Base-by-base conservation (phyloP, 1,140 invertebrate genomes). In the Dolichoris vasculosae region DNA sequence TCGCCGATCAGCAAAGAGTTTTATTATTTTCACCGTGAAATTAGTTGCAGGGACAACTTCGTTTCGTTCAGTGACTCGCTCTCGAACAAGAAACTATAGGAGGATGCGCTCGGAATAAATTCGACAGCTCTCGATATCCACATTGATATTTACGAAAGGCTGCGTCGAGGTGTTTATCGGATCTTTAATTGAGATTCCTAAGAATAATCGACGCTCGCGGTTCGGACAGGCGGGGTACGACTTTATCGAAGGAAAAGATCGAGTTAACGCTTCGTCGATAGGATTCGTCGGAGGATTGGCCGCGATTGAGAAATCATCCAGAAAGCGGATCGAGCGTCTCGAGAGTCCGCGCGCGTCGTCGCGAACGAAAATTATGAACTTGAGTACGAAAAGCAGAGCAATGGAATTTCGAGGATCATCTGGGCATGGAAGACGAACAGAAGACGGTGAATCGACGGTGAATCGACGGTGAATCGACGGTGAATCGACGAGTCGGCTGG, bases 21-120 rank as follows among this genome's bases (percentile, higher is more conserved):
- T 75, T 83, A 55, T 76, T 26, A 35, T 30, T 23, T 40, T 55
- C 38, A 46, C 51, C 69, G 80, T 71, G 67, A 82, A 82, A 82
- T 73, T 75, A 75, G 69, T 75, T 20, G 73, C 7, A 13, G 26
- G 11, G 38, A 23, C 35, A 32, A 20, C 4, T 51, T 35, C 75
- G n/a, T 26, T 63, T 63, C 6, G 6, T 13, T 13, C 43, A 6
- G 6, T 46, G 6, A 1, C 2, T 9, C 23, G 69, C 23, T 43
- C 69, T 73, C 69, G 35, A 1, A 23, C 69, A 73, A 73, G 69
- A 73, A 73, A 32, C 38, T 38, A 0, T 6, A 11, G 38, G 26
- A 43, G 38, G 20, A 73, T 43, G 69, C 69, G 69, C 3, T 43
- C n/a, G 69, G 69, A 73, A 73, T 73, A 73, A 69, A 73, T 73